Percentiles rank a stretch among this genome's conserved stretches.
Conservation (phyloP, 2,797 vertebrate genomes). For the Acestrorhynchus altus region DNA sequence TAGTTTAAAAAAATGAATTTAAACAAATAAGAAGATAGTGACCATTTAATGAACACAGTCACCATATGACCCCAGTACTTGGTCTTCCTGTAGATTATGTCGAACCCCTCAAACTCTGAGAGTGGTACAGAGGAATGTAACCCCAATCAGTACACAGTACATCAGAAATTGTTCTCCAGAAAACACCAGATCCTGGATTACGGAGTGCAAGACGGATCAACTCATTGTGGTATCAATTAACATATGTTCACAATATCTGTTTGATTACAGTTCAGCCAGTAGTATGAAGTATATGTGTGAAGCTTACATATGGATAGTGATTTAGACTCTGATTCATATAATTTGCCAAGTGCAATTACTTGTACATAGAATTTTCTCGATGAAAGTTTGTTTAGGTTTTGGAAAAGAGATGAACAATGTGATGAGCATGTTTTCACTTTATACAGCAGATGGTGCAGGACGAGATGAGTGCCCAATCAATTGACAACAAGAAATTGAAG, state of each 20-base stretch:
- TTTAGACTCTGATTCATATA: too few species aligned
- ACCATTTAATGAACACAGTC: not conserved
- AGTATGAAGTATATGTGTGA: too few species aligned
- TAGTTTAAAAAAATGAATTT: too few species aligned
- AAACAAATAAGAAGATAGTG: too few species aligned
- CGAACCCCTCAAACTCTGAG: not conserved
- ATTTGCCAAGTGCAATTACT: too few species aligned
- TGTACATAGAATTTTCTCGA: too few species aligned
- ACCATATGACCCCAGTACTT: not conserved
- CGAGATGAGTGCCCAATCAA: constrained; percentile 1
- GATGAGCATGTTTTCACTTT: not conserved
- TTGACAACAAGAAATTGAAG: not conserved
- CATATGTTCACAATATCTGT: not conserved
- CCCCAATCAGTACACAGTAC: not conserved
- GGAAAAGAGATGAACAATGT: not conserved
- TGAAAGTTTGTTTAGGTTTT: not conserved
- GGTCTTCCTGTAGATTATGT: not conserved
- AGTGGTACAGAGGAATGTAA: not conserved
- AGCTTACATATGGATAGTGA: too few species aligned
- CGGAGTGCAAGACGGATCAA: not conserved
- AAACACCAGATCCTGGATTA: not conserved
- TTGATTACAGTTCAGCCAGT: not conserved
- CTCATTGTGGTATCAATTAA: not conserved
- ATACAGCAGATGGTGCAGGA: constrained; percentile 14
- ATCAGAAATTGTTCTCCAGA: not conserved